phyloP scores from a whole-genome alignment of 2,797 vertebrate genomes.

The Apodemus agrarius region DNA sequence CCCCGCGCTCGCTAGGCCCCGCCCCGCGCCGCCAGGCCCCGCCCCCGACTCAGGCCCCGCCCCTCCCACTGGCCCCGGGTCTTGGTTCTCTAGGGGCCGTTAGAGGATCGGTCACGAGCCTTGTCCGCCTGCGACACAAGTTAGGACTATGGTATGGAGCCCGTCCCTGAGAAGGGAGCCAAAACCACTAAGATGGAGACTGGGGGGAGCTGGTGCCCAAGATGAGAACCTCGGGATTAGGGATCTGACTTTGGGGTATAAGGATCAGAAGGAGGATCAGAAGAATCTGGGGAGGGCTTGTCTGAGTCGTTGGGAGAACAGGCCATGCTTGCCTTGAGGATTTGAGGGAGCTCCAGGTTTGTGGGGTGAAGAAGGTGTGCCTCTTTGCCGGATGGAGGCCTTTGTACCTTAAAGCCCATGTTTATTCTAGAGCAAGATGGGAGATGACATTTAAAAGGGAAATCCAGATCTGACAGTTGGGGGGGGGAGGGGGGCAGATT shows the following conservation, averaged over 20 bases:
- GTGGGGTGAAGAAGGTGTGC: background rate
- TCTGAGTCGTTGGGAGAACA: constrained; percentile 27
- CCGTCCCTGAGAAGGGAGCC: background rate
- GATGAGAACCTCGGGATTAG: background rate
- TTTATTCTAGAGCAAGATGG: background rate
- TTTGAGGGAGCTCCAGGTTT: background rate
- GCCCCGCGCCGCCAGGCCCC: background rate
- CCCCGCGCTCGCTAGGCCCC: background rate
- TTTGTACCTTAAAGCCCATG: background rate
- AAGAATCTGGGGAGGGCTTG: background rate
- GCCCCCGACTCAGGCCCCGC: background rate
- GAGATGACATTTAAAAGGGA: background rate
- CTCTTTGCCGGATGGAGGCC: background rate
- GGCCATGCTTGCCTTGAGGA: background rate
- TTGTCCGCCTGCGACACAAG: background rate
- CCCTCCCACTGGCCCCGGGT: background rate
- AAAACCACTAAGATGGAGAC: background rate
- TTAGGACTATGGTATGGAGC: constrained; percentile 75
- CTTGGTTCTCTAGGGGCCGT: background rate
- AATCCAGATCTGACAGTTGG: background rate
- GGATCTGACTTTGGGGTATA: background rate
- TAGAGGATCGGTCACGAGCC: background rate
- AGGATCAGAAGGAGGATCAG: background rate
- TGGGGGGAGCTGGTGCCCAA: background rate
- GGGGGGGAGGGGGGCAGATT: background rate